Evolutionary conservation across 2,888 invertebrate species (phyloP).

Genomic region (Spilarctia lutea): DNA sequence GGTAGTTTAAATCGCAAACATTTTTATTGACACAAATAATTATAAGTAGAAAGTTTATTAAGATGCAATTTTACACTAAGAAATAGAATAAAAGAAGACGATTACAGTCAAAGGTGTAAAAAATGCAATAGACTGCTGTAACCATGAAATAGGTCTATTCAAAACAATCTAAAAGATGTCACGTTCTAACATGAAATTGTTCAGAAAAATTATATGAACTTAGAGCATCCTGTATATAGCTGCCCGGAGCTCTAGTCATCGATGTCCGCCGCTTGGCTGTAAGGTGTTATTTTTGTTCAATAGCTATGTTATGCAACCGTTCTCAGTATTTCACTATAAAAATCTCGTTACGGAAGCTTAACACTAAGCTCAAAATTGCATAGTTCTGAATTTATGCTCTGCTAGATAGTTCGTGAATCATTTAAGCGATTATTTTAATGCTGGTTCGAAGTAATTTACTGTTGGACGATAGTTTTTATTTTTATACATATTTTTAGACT

Average conservation of each 20-base stretch:
- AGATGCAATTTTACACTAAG: no score
- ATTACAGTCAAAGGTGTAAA: not conserved
- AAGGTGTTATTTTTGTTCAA: slow-evolving; percentile 70
- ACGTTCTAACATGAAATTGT: not conserved
- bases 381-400: not conserved
- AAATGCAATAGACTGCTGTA: not conserved
- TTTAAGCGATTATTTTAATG: not conserved
- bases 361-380: not conserved
- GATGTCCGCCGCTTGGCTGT: slow-evolving; percentile 47
- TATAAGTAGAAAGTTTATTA: no score
- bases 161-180: not conserved
- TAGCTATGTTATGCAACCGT: slow-evolving; percentile 42
- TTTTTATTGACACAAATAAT: no score
- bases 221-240: slow-evolving; percentile 58
- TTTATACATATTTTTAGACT: not conserved
- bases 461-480: not conserved
- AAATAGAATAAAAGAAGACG: not conserved
- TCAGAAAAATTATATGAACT: slow-evolving; percentile 7
- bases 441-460: not conserved
- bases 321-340: slow-evolving; percentile 26
- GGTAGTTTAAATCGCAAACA: no score
- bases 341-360: slow-evolving; percentile 19
- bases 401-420: not conserved
- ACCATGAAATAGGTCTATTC: not conserved
- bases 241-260: slow-evolving; percentile 63